Evolutionary conservation across 2,113 vertebrate genomes (phyloP), one percentile per base, ranked within the genome.

Genomic region (Mixornis gularis): DNA sequence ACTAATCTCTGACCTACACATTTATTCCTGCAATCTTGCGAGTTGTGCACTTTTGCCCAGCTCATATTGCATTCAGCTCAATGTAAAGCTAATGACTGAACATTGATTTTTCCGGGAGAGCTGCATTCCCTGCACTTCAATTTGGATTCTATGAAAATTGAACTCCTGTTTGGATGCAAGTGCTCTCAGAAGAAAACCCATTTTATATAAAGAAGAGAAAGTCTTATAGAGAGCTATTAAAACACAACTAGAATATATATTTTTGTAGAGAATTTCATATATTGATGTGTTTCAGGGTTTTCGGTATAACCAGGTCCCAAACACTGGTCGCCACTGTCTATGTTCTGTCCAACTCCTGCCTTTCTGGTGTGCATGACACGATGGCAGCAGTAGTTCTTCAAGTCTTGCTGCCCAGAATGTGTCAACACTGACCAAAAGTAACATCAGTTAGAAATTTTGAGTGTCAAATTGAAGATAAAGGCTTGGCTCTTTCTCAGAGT

Each of bases 61-160:
- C 59, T 90, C 20, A 24, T 76, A 43, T 6, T 53, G 46, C 46
- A 32, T 91, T 80, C 64, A 78, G 13, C 38, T 17, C 71, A 36
- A 16, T 40, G 11, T 46, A 65, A 80, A 84, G 56, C 69, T 80
- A 55, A 85, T 92, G 66, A 65, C 71, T 79, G 53, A 87, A 13
- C 81, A 87, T 87, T 82, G 81, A 87, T 92, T 95, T 82, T 77
- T 73, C 58, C 51, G 49, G 13, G 30, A 68, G 51, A 68, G 36
- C 64, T 91, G 66, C 26, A 19, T 87, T 72, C 2, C 3, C 85
- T 79, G n/a, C 38, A 13, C 41, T 91, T 89, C 71, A 51, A 3
- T 79, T 89, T 85, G 58, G n/a, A 36, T 79, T 89, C 58, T 72
- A 5, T 65, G 74, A 72, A 76, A 85, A 90, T 25, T 76, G 22